Conservation (phyloP, 2,888 invertebrate genomes). For the Liodrosophila aerea region DNA sequence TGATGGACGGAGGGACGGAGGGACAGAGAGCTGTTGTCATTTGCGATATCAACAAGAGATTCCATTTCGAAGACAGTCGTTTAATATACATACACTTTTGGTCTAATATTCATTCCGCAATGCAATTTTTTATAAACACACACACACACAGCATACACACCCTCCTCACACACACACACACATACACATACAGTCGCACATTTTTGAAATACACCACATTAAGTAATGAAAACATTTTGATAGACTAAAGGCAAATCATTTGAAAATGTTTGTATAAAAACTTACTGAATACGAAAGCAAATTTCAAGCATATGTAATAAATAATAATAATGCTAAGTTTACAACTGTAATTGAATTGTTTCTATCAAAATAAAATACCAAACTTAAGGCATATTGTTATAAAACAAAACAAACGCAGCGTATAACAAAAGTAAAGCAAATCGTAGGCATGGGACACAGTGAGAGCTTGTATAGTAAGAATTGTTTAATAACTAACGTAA, state of each 20-base stretch:
- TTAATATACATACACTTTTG: slow-evolving; percentile 27
- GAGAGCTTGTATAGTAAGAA: slow-evolving; percentile 80
- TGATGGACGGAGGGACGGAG: background rate
- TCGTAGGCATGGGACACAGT: slow-evolving; percentile 48
- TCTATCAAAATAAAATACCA: slow-evolving; percentile 42
- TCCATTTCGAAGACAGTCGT: slow-evolving; percentile 77
- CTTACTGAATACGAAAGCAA: slow-evolving; percentile 32
- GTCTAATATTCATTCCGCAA: slow-evolving; percentile 37
- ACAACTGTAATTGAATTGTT: slow-evolving; percentile 56
- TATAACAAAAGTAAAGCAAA: slow-evolving; percentile 20
- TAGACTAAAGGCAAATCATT: slow-evolving; percentile 52
- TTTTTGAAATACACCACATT: slow-evolving; percentile 62
- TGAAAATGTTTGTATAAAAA: slow-evolving; percentile 51
- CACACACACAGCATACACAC: slow-evolving; percentile 25
- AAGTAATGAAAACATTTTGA: slow-evolving; percentile 35
- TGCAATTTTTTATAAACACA: slow-evolving; percentile 61
- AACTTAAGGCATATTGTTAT: slow-evolving; percentile 49
- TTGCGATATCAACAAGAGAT: slow-evolving; percentile 81
- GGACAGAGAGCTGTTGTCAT: slow-evolving; percentile 62
- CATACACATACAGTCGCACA: slow-evolving; percentile 50
- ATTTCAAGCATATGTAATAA: slow-evolving; percentile 40
- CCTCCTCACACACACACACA: slow-evolving; percentile 9
- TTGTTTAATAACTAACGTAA: slow-evolving; percentile 50
- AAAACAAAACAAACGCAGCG: slow-evolving; percentile 20
- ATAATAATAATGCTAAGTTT: slow-evolving; percentile 13